phyloP scores from a whole-genome alignment of 2,797 vertebrate genomes.

The Spea hammondii region DNA sequence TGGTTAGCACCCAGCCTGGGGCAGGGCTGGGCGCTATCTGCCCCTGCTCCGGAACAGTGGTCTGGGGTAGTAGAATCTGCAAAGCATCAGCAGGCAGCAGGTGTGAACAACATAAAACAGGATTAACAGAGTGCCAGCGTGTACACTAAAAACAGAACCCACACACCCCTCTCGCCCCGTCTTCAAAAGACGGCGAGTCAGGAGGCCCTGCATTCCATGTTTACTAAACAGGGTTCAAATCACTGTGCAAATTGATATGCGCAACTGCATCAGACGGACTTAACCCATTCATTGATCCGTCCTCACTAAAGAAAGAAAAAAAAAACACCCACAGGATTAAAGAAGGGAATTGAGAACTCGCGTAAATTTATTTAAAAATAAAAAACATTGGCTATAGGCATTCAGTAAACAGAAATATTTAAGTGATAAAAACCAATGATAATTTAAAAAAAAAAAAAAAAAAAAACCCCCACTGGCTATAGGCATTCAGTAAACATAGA shows the following conservation, averaged over 20 bases:
- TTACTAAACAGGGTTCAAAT: conserved; percentile 67
- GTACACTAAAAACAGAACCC: conserved; percentile 77
- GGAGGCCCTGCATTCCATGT: conserved; percentile 57
- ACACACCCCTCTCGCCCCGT: conserved; percentile 62
- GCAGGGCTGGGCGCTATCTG: neutral
- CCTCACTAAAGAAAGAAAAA: no score
- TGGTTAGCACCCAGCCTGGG: neutral
- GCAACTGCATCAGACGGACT: conserved; percentile 9
- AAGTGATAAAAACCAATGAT: no score
- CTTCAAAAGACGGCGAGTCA: conserved; percentile 57
- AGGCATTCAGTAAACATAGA: no score
- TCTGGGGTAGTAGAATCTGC: conserved; percentile 61
- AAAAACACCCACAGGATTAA: no score
- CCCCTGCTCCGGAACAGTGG: conserved; percentile 38
- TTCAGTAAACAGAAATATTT: no score
- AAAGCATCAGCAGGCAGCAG: conserved; percentile 69
- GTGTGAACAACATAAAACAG: conserved; percentile 80
- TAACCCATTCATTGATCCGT: conserved; percentile 19
- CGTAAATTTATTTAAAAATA: no score
- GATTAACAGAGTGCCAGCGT: conserved; percentile 70
- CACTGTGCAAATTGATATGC: conserved; percentile 34
- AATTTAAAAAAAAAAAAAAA: no score
- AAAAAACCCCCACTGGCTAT: no score
- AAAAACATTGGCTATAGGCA: no score
- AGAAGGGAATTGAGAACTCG: no score